Evolutionary conservation across 2,888 invertebrate species (phyloP).

Genomic region (Gymnoscelis rufifasciata): DNA sequence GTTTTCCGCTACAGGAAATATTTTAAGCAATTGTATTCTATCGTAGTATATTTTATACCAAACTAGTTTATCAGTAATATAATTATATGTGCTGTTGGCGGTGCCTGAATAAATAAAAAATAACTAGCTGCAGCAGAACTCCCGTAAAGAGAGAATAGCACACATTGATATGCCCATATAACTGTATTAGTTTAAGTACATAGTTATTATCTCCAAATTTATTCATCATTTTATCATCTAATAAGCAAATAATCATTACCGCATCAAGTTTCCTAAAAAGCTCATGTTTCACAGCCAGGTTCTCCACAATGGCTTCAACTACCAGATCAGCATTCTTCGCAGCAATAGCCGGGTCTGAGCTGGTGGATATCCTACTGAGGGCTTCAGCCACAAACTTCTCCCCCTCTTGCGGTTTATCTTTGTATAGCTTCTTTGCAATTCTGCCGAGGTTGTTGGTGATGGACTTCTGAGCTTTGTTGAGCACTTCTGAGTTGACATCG

Average conservation of each 20-base stretch:
- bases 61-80: too few species aligned
- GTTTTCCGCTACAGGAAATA: too few species aligned
- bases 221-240: too few species aligned
- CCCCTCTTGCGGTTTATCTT: constrained; percentile 82
- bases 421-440: constrained; percentile 88
- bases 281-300: constrained; percentile 86
- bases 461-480: constrained; percentile 84
- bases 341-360: constrained; percentile 79
- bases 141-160: too few species aligned
- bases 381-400: constrained; percentile 83
- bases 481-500: constrained; percentile 84
- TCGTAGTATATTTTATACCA: too few species aligned
- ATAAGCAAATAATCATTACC: constrained; percentile 46
- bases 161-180: too few species aligned
- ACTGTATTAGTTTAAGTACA: too few species aligned
- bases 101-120: not conserved
- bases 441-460: constrained; percentile 85
- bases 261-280: constrained; percentile 85
- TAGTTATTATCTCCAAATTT: too few species aligned
- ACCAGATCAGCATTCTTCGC: constrained; percentile 85
- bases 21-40: too few species aligned
- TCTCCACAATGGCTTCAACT: constrained; percentile 92
- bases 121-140: too few species aligned
- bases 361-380: constrained; percentile 76
- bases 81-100: too few species aligned